Conservation (phyloP, 1,140 invertebrate species). For the Gerris buenoi region DNA sequence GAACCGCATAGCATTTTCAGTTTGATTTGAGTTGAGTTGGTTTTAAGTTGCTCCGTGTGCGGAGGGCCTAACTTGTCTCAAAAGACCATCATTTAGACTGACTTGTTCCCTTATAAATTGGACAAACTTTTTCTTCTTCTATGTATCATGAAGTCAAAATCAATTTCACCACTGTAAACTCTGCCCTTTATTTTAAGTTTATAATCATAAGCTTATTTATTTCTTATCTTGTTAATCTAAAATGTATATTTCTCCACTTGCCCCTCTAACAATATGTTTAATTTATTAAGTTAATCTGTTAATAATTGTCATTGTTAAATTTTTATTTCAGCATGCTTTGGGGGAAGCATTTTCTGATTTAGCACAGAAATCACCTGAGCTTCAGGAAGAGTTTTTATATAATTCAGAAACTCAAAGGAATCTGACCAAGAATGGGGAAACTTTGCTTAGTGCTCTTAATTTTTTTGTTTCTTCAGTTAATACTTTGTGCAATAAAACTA, state of each 20-base stretch:
- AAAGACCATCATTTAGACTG: too few relatives aligned
- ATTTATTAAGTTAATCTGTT: not conserved
- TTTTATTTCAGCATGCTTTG: constrained; percentile 44
- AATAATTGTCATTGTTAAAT: not conserved
- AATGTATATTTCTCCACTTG: not conserved
- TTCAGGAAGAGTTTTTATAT: constrained; percentile 87
- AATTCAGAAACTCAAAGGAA: constrained; percentile 90
- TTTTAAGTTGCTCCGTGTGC: too few relatives aligned
- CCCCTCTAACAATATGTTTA: not conserved
- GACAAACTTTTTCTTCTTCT: too few relatives aligned
- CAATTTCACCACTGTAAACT: too few relatives aligned
- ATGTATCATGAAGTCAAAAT: too few relatives aligned
- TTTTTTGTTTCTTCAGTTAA: constrained; percentile 92
- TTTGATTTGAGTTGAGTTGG: too few relatives aligned
- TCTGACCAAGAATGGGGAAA: constrained; percentile 86
- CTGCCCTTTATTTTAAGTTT: too few relatives aligned
- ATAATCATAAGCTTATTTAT: too few relatives aligned
- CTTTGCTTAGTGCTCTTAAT: constrained; percentile 76
- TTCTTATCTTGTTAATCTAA: too few relatives aligned
- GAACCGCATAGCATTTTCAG: too few relatives aligned
- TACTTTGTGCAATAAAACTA: constrained; percentile 90
- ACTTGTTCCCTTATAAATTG: too few relatives aligned
- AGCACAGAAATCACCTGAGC: constrained; percentile 83
- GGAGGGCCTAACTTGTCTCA: too few relatives aligned
- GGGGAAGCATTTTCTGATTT: constrained; percentile 88